Percentiles rank a stretch among this genome's conserved stretches.
phyloP scores from a whole-genome alignment of 2,888 invertebrate species.

The Neocrepidodera transversa region DNA sequence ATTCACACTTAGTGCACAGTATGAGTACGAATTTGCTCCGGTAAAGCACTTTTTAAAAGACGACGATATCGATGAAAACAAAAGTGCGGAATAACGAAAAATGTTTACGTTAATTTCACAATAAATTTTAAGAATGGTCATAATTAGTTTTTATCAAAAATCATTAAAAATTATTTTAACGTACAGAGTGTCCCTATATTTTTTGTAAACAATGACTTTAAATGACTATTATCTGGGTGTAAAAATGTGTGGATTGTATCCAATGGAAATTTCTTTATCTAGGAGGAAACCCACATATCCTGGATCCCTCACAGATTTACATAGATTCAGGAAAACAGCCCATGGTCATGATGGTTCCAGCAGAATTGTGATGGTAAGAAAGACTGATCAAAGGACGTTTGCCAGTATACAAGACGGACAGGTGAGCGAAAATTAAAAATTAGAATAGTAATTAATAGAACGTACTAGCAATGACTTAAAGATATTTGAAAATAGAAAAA shows the following conservation, averaged over 20 bases:
- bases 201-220: constrained; percentile 34
- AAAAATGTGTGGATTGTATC: constrained; percentile 44
- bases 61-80: not conserved
- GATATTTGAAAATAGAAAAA: too few relatives aligned
- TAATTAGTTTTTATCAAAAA: too few relatives aligned
- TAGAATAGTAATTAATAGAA: too few relatives aligned
- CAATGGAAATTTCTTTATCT: constrained; percentile 46
- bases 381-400: constrained; percentile 72
- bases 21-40: constrained; percentile 36
- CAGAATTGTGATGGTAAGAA: constrained; percentile 72
- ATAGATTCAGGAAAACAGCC: constrained; percentile 56
- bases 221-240: constrained; percentile 37
- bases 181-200: too few relatives aligned
- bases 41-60: constrained; percentile 34
- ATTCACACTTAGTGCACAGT: constrained; percentile 52
- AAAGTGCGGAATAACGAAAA: not conserved
- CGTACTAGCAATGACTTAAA: too few relatives aligned
- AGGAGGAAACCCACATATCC: constrained; percentile 56
- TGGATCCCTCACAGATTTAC: constrained; percentile 56
- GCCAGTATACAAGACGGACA: constrained; percentile 66
- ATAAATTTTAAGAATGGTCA: too few relatives aligned
- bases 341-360: constrained; percentile 64
- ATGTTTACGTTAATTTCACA: too few relatives aligned
- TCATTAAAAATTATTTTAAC: too few relatives aligned
- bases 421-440: too few relatives aligned